Evolutionary conservation across 2,888 invertebrate species (phyloP), one percentile per base, ranked within the genome.

Genomic region (Lamellibrachia columna): DNA sequence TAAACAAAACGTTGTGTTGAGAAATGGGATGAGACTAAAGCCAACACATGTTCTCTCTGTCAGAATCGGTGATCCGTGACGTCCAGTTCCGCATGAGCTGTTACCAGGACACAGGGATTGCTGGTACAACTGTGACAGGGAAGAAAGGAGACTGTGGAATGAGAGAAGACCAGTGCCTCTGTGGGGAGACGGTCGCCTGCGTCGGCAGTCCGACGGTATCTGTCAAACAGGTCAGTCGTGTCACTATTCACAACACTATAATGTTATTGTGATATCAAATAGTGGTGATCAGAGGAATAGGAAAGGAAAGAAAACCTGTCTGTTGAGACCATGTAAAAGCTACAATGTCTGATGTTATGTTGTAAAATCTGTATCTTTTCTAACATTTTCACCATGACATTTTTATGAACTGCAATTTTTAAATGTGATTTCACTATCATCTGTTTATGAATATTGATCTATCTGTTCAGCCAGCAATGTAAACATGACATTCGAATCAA

Each of bases 61-160:
- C 22, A 75, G 75, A 75, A 6, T 75, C 75, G 75, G 75, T 75
- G 75, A 75, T 75, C 15, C 75, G 22, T 75, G 75, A 75, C 75
- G 75, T 75, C 22, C 75, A 75, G 75, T 75, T 75, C 75, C 22
- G 75, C 75, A 75, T 75, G 75, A 75, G 75, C 75, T 75, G 75
- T n/a, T n/a, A 75, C 75, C 75, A 75, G 75, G 75, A 75, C 75
- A 75, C 75, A 22, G 75, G 75, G 15, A 75, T 75, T 75, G 75
- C 75, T 6, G 75, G 75, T 15, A 75, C 75, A 22, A n/a, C 75
- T 1, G 75, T 75, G 75, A 75, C 75, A 22, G 75, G 75, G 75
- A 75, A 22, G 22, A 6, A 75, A n/a, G 75, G 75, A 3, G 75
- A 22, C 15, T 75, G 22, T 3, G 75, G 75, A n/a, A 75, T 75